phyloP scores from a whole-genome alignment of 2,113 vertebrate genomes.

The Orcinus orca region DNA sequence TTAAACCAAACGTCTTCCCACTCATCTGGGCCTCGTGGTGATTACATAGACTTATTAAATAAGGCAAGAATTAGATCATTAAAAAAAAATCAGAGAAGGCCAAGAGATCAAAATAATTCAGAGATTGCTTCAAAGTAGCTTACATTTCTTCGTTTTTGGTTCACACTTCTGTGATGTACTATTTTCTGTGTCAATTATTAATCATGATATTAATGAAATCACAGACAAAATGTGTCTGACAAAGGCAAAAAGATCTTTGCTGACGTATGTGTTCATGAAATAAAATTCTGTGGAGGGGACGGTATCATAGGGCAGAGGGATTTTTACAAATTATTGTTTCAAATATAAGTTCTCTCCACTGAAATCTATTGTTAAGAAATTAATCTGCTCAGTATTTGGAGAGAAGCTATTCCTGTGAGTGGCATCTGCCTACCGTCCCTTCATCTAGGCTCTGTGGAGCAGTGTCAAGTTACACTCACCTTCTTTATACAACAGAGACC shows the following conservation, averaged over 20 bases:
- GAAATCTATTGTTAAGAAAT: slow-evolving; percentile 15
- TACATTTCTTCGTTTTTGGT: not conserved
- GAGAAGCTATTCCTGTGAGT: not conserved
- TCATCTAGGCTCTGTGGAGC: not conserved
- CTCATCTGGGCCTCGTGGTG: not conserved
- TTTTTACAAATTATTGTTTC: slow-evolving; percentile 9
- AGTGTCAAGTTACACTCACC: not conserved
- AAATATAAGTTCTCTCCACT: not conserved
- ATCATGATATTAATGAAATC: slow-evolving; percentile 18
- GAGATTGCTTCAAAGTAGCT: slow-evolving; percentile 18
- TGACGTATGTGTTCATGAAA: not conserved
- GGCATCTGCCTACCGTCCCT: not conserved
- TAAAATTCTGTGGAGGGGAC: not conserved
- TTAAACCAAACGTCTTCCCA: not conserved
- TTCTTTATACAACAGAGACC: not conserved
- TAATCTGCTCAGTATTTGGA: slow-evolving; percentile 3
- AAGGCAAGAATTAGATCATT: not conserved
- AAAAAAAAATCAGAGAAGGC: not conserved
- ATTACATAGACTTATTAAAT: not conserved
- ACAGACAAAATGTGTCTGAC: not conserved
- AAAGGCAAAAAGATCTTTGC: not conserved
- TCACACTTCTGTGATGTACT: not conserved
- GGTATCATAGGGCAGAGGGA: not conserved
- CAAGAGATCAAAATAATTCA: slow-evolving; percentile 1
- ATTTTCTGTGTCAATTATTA: not conserved